Percentiles rank a stretch among this genome's conserved stretches.
phyloP scores from a whole-genome alignment of 2,888 invertebrate genomes.

The Netelia fuscicornis region DNA sequence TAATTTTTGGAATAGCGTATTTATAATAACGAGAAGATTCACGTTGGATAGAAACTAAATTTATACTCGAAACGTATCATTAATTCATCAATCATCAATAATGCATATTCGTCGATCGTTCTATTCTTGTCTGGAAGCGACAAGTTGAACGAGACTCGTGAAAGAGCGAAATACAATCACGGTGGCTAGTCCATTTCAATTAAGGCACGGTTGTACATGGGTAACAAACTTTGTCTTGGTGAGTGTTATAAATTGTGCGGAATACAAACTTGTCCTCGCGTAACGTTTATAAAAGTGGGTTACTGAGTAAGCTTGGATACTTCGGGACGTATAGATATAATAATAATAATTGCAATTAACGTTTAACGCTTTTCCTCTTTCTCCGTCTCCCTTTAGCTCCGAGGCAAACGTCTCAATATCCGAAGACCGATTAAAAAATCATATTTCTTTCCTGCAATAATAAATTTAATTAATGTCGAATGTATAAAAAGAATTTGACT shows the following conservation, averaged over 20 bases:
- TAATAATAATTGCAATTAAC: slow-evolving; percentile 47
- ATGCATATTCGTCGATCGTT: slow-evolving; percentile 12
- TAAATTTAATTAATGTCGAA: no score
- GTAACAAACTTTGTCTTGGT: no score
- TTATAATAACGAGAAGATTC: no score
- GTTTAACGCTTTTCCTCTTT: slow-evolving; percentile 1
- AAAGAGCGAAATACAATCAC: not conserved
- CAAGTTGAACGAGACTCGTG: slow-evolving; percentile 20
- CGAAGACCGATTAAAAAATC: no score
- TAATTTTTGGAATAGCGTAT: no score
- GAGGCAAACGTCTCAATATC: not conserved
- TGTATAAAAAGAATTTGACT: no score
- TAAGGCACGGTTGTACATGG: not conserved
- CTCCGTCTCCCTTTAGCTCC: not conserved
- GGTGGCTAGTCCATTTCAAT: slow-evolving; percentile 30
- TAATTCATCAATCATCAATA: slow-evolving; percentile 44
- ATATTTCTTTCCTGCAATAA: no score
- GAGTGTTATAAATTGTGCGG: no score
- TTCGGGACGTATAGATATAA: slow-evolving; percentile 20
- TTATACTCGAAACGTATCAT: not conserved
- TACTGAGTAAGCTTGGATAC: slow-evolving; percentile 19
- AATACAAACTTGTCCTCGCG: slow-evolving; percentile 34
- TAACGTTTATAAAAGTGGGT: slow-evolving; percentile 39
- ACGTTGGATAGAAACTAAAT: not conserved
- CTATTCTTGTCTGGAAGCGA: not conserved